A percentile compares a stretch with the other conserved stretches of the same genome.
Evolutionary conservation across 2,797 vertebrate species (phyloP).

Genomic region (Gallinago solitaria): DNA sequence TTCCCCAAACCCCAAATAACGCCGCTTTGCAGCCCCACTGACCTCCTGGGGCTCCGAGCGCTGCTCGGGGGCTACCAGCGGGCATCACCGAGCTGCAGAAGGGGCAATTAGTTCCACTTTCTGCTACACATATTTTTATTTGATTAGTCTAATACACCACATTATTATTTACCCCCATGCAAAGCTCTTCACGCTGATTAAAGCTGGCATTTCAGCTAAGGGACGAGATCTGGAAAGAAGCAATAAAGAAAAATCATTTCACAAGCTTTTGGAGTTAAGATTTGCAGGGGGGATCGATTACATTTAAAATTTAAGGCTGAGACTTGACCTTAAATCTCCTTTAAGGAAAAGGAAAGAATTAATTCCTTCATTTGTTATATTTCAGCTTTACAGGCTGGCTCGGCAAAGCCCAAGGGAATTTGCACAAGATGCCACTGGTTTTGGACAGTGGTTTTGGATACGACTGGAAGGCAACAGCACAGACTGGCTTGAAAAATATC

Average conservation of each 20-base stretch:
- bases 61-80: accelerated
- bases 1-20: neutral
- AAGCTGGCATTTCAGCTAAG: neutral
- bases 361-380: slow-evolving; percentile 34
- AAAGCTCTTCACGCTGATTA: neutral
- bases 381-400: neutral
- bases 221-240: neutral
- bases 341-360: slow-evolving; percentile 34
- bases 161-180: slow-evolving; percentile 35
- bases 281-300: slow-evolving; percentile 15
- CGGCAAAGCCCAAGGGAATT: neutral
- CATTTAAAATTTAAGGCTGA: neutral
- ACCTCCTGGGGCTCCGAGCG: accelerated
- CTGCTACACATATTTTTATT: neutral
- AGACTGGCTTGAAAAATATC: neutral
- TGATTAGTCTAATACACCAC: slow-evolving; percentile 5
- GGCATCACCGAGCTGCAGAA: neutral
- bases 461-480: neutral
- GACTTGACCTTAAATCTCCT: slow-evolving; percentile 20
- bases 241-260: slow-evolving; percentile 24
- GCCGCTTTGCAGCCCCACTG: neutral
- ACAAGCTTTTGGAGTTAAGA: slow-evolving; percentile 1
- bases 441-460: neutral
- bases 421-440: neutral
- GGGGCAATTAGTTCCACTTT: neutral